Evolutionary conservation across 1,140 invertebrate genomes (phyloP).

Genomic region (Triops cancriformis): DNA sequence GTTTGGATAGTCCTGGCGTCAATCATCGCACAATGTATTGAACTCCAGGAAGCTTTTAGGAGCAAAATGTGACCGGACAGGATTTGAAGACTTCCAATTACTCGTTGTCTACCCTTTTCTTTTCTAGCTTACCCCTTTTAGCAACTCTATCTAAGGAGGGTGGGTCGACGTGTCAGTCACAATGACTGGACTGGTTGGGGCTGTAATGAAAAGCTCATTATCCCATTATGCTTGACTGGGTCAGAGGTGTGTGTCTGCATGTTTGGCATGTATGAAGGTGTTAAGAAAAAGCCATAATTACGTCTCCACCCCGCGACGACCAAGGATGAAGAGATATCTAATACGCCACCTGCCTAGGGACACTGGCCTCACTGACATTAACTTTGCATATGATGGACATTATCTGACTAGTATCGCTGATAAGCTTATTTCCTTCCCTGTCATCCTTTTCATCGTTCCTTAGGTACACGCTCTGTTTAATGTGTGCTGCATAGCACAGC

Average conservation of each 20-base stretch:
- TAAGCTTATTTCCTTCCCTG: neutral
- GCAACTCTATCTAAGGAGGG: neutral
- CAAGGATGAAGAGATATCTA: slow-evolving; percentile 6
- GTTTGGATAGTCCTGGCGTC: no score
- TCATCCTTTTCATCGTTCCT: neutral
- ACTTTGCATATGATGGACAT: slow-evolving; percentile 4
- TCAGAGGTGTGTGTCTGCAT: slow-evolving; percentile 4
- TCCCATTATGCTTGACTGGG: neutral
- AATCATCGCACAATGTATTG: no score
- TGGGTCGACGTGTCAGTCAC: neutral
- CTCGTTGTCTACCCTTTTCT: neutral
- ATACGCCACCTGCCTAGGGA: neutral
- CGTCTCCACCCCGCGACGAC: neutral
- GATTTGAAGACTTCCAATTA: neutral
- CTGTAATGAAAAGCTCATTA: slow-evolving; percentile 9
- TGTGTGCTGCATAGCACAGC: neutral
- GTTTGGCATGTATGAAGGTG: neutral
- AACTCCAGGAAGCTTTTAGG: no score
- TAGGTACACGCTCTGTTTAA: neutral
- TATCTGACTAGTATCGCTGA: neutral
- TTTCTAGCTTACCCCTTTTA: neutral
- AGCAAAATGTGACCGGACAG: neutral
- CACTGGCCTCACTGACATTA: neutral
- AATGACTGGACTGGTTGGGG: neutral
- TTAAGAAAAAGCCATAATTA: neutral